Evolutionary conservation across 1,140 invertebrate species (phyloP).

Genomic region (Microplitis demolitor): DNA sequence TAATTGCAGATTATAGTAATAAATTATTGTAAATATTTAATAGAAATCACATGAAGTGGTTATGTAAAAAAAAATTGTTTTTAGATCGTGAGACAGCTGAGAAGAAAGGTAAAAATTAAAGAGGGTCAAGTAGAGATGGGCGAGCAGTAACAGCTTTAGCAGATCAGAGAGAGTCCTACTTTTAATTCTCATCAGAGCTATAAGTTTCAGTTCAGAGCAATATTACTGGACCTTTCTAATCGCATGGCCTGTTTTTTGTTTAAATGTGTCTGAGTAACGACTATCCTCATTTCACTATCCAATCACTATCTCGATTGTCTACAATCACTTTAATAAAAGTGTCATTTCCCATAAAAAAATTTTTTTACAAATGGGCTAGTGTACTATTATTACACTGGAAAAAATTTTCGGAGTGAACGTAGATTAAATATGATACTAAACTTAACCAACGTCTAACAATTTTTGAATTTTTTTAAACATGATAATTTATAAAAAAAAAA

Average conservation of each 20-base stretch:
- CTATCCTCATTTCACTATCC: conserved; percentile 4
- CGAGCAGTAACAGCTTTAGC: not conserved
- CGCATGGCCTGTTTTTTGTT: conserved; percentile 36
- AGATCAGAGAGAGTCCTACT: conserved; percentile 3
- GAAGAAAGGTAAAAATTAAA: not conserved
- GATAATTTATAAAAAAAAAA: too few species aligned
- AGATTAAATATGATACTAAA: too few species aligned
- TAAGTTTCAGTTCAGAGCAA: not conserved
- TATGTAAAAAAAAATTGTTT: too few species aligned
- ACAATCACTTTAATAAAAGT: not conserved
- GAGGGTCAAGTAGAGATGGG: conserved; percentile 12
- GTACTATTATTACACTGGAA: too few species aligned
- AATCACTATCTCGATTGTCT: not conserved
- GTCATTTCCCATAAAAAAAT: not conserved
- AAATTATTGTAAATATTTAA: too few species aligned
- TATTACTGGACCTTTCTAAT: conserved; percentile 45
- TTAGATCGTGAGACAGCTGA: too few species aligned
- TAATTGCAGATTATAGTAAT: too few species aligned
- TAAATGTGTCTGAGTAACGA: conserved; percentile 2
- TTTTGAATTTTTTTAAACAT: too few species aligned
- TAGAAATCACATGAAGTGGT: too few species aligned
- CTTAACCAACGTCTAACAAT: too few species aligned
- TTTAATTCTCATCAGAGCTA: not conserved
- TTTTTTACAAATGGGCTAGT: too few species aligned
- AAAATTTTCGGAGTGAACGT: too few species aligned